Conservation (phyloP, 2,888 invertebrate genomes). For the Phytoseiulus persimilis region DNA sequence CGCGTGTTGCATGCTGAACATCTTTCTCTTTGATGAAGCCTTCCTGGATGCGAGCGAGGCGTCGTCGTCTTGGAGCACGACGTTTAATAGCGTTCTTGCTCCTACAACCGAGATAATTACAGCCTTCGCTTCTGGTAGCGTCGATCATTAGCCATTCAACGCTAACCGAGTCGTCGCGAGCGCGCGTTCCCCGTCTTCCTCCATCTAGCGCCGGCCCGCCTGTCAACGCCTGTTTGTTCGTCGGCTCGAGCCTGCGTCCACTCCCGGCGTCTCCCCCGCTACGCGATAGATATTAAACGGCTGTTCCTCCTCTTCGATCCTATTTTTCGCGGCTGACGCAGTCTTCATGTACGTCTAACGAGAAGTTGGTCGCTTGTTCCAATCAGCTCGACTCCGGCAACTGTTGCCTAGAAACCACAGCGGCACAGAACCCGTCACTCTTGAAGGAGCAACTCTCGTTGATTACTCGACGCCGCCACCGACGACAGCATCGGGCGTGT, state of each 20-base stretch:
- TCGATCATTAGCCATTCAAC: background rate
- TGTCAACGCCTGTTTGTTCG: background rate
- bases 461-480: background rate
- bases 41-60: background rate
- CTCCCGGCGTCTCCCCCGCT: background rate
- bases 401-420: background rate
- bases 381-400: background rate
- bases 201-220: background rate
- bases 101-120: background rate
- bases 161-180: background rate
- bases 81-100: background rate
- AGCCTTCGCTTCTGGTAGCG: background rate
- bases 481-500: background rate
- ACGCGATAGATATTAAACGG: background rate
- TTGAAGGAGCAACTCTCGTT: background rate
- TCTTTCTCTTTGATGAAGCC: background rate
- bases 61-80: background rate
- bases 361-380: background rate
- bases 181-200: background rate
- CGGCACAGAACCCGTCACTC: background rate
- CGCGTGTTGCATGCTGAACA: background rate
- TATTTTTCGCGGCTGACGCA: background rate
- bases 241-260: background rate
- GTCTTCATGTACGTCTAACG: background rate
- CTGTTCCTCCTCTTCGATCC: background rate